A percentile compares a stretch with the other conserved stretches of the same genome.
Evolutionary conservation across 2,113 vertebrate species (phyloP).

Genomic region (Tachycineta bicolor): DNA sequence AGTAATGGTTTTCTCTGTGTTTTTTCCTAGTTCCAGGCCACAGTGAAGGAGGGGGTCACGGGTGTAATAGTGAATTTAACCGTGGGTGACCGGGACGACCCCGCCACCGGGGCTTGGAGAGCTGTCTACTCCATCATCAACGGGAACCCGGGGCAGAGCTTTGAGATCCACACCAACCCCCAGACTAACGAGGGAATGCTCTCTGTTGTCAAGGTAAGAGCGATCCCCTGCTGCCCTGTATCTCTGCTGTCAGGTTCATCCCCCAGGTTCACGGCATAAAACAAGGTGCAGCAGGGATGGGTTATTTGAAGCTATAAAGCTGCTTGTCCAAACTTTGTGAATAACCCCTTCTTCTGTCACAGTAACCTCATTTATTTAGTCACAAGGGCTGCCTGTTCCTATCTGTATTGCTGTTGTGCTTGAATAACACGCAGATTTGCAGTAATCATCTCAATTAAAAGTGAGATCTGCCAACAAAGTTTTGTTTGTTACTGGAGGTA

Average conservation of each 20-base stretch:
- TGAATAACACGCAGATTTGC: not conserved
- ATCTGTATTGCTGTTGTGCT: not conserved
- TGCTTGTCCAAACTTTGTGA: not conserved
- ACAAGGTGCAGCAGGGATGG: not conserved
- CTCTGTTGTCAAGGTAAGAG: constrained; percentile 90
- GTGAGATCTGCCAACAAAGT: not conserved
- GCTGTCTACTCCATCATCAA: constrained; percentile 94
- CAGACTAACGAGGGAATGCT: constrained; percentile 97
- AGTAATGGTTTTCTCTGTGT: not conserved
- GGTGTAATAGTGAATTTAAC: constrained; percentile 94
- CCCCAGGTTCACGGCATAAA: not conserved
- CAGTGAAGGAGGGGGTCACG: constrained; percentile 86
- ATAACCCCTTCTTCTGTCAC: not conserved
- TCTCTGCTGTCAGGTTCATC: not conserved
- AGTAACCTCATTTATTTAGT: not conserved
- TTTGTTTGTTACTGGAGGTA: not conserved
- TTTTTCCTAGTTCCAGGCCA: constrained; percentile 87
- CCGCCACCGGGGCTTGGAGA: constrained; percentile 88
- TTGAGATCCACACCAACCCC: constrained; percentile 92
- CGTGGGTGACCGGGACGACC: constrained; percentile 91
- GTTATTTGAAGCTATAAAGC: not conserved
- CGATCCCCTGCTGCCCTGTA: not conserved
- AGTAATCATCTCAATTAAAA: not conserved
- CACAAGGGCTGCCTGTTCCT: not conserved
- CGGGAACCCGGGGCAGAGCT: constrained; percentile 90